Evolutionary conservation across 2,888 invertebrate species (phyloP), one percentile per base, ranked within the genome.

Genomic region (Ctena decussata): DNA sequence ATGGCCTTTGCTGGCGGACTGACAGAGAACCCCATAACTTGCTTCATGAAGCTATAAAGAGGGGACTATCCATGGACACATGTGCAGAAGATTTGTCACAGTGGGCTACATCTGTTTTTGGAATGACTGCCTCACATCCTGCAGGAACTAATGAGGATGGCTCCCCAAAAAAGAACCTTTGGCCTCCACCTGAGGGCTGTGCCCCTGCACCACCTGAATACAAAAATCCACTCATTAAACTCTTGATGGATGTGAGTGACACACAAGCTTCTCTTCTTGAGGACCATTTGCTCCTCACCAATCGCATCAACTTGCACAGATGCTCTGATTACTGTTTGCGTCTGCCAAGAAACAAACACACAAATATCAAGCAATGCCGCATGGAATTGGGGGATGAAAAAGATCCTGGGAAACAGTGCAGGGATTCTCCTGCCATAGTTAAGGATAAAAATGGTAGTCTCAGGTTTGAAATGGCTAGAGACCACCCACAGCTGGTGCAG

Each of bases 151-250:
- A 85, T 85, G 77, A 79, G n/a, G 41, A 41, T 32, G 86, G 85
- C 8, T 46, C 79, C 30, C 73, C 87, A 8, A 41, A 79, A 24
- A 89, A 86, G 84, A 75, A 90, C 27, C 65, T 89, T 0, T 91
- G 91, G 87, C 82, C 87, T 24, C 87, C 89, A 21, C 90, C 85
- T n/a, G 91, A 90, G 76, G 89, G 90, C 12, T 80, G 81, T 60
- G 84, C 85, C 37, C 57, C 72, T 30, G 60, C 85, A 5, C 87
- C 90, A 39, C 80, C 87, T 32, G 87, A 89, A 77, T 84, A 90
- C 18, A 82, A 85, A 77, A 91, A 88, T 57, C 82, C 85, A 12
- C 73, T 86, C 15, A 15, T 85, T 2, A 91, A 91, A 84, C 49
- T 90, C 27, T 39, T 85, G 21, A 85, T 89, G 85, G 88, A 89